Evolutionary conservation across 2,888 invertebrate species (phyloP).

Genomic region (Orchestes rusci): DNA sequence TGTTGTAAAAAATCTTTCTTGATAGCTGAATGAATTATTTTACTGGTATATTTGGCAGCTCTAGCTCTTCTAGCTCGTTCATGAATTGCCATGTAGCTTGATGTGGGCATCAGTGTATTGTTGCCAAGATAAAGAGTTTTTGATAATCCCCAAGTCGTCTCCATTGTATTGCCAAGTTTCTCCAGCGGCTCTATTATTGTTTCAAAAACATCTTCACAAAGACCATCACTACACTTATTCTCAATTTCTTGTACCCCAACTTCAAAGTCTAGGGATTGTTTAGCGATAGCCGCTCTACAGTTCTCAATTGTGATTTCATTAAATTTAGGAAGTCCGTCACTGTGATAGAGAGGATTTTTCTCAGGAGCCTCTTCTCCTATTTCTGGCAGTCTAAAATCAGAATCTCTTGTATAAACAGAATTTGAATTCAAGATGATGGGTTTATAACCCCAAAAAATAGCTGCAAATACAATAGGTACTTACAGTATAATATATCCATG

Average conservation of each 20-base stretch:
- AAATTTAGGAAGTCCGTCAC: slow-evolving; percentile 73
- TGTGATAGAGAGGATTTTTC: slow-evolving; percentile 65
- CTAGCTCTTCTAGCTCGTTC: slow-evolving; percentile 70
- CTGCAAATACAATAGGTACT: too few relatives aligned
- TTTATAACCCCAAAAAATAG: too few relatives aligned
- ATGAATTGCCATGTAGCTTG: slow-evolving; percentile 71
- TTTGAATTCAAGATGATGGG: too few relatives aligned
- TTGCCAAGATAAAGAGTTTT: slow-evolving; percentile 75
- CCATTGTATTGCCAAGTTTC: slow-evolving; percentile 61
- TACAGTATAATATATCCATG: too few relatives aligned
- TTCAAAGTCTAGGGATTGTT: slow-evolving; percentile 76
- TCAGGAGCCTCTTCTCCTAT: slow-evolving; percentile 75
- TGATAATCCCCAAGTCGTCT: slow-evolving; percentile 80
- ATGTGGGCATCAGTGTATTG: slow-evolving; percentile 70
- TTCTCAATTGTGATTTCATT: slow-evolving; percentile 73
- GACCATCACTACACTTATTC: slow-evolving; percentile 43
- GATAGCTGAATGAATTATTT: slow-evolving; percentile 61
- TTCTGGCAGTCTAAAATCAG: slow-evolving; percentile 64
- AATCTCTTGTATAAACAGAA: too few relatives aligned
- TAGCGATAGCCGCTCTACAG: slow-evolving; percentile 77
- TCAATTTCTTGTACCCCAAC: slow-evolving; percentile 65
- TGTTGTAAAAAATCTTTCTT: slow-evolving; percentile 42
- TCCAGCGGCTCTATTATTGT: slow-evolving; percentile 71
- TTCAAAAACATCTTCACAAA: slow-evolving; percentile 56
- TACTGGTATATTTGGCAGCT: slow-evolving; percentile 64